phyloP scores from a whole-genome alignment of 2,797 vertebrate species.

The Arctocebus calabarensis region DNA sequence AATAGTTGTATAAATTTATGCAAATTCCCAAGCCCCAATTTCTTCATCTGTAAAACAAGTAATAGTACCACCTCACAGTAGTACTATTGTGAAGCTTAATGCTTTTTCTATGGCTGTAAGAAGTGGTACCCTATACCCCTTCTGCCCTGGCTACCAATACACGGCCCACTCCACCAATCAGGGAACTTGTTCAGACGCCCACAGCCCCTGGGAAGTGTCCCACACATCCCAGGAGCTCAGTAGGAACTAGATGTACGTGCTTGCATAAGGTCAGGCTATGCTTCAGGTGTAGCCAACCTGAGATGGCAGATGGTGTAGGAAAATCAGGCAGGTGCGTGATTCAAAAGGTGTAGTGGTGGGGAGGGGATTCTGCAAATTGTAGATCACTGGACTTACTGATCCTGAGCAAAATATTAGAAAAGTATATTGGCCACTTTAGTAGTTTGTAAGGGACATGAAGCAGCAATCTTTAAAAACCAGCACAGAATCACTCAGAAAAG shows the following conservation, averaged over 20 bases:
- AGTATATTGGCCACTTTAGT: background rate
- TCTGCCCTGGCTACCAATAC: background rate
- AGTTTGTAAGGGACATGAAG: constrained; percentile 1
- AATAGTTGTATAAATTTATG: too few relatives aligned
- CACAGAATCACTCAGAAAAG: background rate
- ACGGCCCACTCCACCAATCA: background rate
- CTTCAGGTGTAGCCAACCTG: background rate
- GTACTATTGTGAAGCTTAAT: too few relatives aligned
- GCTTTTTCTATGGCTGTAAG: background rate
- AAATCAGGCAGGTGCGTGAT: background rate
- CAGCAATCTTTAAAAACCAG: background rate
- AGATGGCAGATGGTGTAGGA: background rate
- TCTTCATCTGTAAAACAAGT: too few relatives aligned
- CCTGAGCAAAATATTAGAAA: constrained; percentile 24
- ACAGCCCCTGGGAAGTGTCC: background rate
- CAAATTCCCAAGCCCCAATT: too few relatives aligned
- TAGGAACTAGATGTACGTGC: background rate
- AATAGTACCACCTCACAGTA: too few relatives aligned
- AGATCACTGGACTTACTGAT: background rate
- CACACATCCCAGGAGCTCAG: background rate
- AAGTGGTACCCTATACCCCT: background rate
- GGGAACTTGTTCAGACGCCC: background rate
- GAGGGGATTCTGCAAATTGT: background rate
- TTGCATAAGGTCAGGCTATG: background rate
- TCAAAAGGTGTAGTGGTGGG: background rate